Evolutionary conservation across 2,113 vertebrate genomes (phyloP).

Genomic region (Brevimyrus niger): DNA sequence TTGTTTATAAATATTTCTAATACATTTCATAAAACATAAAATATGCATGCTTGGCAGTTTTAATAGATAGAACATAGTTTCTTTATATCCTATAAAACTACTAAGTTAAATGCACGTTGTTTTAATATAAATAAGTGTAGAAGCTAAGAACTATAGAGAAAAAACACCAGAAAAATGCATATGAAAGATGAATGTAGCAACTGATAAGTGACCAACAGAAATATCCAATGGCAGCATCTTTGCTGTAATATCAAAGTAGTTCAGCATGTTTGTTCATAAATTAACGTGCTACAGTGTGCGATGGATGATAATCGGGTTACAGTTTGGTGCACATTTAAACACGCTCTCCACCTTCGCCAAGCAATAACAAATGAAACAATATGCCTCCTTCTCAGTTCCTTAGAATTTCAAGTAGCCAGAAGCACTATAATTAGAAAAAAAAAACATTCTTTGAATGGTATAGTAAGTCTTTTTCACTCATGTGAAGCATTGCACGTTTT

Average conservation of each 20-base stretch:
- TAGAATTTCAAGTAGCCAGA: slow-evolving; percentile 24
- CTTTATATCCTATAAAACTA: slow-evolving; percentile 61
- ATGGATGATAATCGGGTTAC: slow-evolving; percentile 60
- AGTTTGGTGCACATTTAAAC: slow-evolving; percentile 58
- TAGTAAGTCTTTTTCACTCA: slow-evolving; percentile 64
- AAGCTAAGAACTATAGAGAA: slow-evolving; percentile 59
- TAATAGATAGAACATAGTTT: slow-evolving; percentile 45
- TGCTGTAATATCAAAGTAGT: slow-evolving; percentile 71
- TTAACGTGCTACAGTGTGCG: slow-evolving; percentile 60
- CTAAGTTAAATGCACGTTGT: slow-evolving; percentile 64
- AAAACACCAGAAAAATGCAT: slow-evolving; percentile 50
- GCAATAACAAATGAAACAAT: slow-evolving; percentile 17
- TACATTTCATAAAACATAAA: slow-evolving; percentile 70
- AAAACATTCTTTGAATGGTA: slow-evolving; percentile 38
- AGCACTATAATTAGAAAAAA: slow-evolving; percentile 27
- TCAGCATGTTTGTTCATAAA: slow-evolving; percentile 47
- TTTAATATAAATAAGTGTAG: slow-evolving; percentile 68
- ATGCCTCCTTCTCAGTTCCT: slow-evolving; percentile 53
- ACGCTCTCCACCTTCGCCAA: slow-evolving; percentile 56
- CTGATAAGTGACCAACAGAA: slow-evolving; percentile 53
- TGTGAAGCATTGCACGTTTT: slow-evolving; percentile 88
- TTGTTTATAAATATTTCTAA: slow-evolving; percentile 59
- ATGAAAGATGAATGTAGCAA: slow-evolving; percentile 22
- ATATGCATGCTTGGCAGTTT: slow-evolving; percentile 80
- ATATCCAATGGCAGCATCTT: slow-evolving; percentile 67